These are phyloP conservation scores for Dendroctonus valens DNA, from an alignment of 1,140 invertebrate genomes.

Conservation along the genomic window DNA sequence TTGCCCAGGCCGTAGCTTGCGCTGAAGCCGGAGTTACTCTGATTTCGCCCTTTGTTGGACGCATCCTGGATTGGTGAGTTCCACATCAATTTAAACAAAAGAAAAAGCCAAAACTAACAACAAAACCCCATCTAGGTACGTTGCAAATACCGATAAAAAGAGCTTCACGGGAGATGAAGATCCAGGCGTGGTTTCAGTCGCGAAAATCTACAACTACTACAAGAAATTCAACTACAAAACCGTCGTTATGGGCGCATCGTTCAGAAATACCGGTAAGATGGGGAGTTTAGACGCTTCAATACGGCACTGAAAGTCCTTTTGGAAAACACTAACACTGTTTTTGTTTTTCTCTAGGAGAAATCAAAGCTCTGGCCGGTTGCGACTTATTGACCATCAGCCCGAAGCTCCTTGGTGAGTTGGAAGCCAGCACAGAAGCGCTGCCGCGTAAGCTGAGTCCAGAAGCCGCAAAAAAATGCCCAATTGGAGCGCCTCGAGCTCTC, in stretches of 20 bases:
- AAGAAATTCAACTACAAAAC: constrained; percentile 98
- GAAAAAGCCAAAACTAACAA: too few species aligned
- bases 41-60: constrained; percentile 90
- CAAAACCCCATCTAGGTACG: constrained; percentile 53
- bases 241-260: constrained; percentile 99
- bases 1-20: constrained; percentile 95
- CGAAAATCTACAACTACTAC: constrained; percentile 98
- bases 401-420: constrained; percentile 79
- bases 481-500: constrained; percentile 74
- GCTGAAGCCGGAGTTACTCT: constrained; percentile 96
- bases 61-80: constrained; percentile 87
- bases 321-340: background rate
- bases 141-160: constrained; percentile 85
- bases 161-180: constrained; percentile 81
- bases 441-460: constrained; percentile 49
- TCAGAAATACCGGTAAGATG: constrained; percentile 82
- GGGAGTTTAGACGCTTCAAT: background rate
- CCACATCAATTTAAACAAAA: too few species aligned
- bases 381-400: constrained; percentile 97
- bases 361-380: constrained; percentile 92
- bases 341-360: constrained; percentile 70
- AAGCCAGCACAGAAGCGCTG: constrained; percentile 64
- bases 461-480: constrained; percentile 62
- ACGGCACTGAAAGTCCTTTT: too few species aligned
- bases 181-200: constrained; percentile 93